Base-by-base conservation (phyloP, 2,113 vertebrate species). In the Paramisgurnus dabryanus region DNA sequence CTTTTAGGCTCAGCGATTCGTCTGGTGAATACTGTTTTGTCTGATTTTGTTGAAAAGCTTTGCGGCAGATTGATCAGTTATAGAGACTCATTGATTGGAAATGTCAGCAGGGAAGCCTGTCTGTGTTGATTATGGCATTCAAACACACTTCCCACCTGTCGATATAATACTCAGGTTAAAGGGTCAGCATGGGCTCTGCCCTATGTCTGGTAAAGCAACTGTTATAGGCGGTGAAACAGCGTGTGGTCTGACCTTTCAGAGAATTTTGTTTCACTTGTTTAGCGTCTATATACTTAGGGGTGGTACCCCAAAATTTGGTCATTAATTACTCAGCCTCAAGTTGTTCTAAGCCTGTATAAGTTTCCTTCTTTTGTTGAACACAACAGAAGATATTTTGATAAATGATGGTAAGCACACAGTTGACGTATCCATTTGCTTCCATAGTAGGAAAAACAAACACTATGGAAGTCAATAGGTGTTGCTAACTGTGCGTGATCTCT, bases 11-110 rank as follows among this genome's bases (percentile, higher is more conserved):
- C 34, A 34, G 53, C 18, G 22, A 80, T 75, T 75, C 66, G 61
- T 80, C 79, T 74, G 63, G 58, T 67, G 70, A 66, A 80, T 74
- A 74, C 69, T 66, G 58, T 80, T 80, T 80, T 58, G 79, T 73
- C 45, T 71, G 40, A 13, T 69, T 79, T 80, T 72, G 78, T 71
- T 79, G 58, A 63, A 70, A 70, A 27, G 53, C 61, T 69, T 27
- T 12, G 63, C 63, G 18, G 47, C 47, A 66, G 27, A 77, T 77
- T 55, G 63, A 66, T 77, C 74, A 40, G 53, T 66, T 66, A 66
- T 66, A 53, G 63, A 53, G 74, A 58, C 73, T 22, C 43, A 76
- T 76, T 49, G 73, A 77, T 66, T 77, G 49, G 11, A 76, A 76
- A 77, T 66, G 74, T 77, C 74, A 77, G 74, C 74, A 55, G 74